These are phyloP conservation scores for Meloe dianella DNA, from an alignment of 2,888 invertebrate genomes.

Conservation along the genomic window DNA sequence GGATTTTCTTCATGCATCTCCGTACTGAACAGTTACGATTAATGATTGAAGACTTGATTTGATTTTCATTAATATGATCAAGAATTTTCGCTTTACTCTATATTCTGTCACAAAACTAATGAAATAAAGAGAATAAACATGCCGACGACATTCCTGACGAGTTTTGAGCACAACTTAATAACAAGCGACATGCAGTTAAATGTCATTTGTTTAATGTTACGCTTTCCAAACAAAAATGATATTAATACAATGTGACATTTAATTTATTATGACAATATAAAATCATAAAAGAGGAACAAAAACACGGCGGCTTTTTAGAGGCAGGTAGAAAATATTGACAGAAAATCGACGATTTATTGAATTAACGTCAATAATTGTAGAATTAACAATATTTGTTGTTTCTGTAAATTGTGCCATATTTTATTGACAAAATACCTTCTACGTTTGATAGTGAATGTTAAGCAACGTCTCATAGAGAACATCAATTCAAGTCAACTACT, in stretches of 20 bases:
- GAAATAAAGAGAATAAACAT: neutral
- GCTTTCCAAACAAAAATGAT: slow-evolving; percentile 38
- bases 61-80: too few species aligned
- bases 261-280: slow-evolving; percentile 48
- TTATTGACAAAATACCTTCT: neutral
- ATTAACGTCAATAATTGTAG: neutral
- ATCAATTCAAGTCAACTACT: neutral
- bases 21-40: too few species aligned
- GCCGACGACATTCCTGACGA: slow-evolving; percentile 33
- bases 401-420: neutral
- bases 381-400: neutral
- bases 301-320: too few species aligned
- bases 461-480: neutral
- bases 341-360: neutral
- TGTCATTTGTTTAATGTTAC: slow-evolving; percentile 51
- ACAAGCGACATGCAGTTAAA: slow-evolving; percentile 47
- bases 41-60: too few species aligned
- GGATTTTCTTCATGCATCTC: too few species aligned
- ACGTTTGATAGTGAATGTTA: neutral
- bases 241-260: slow-evolving; percentile 53
- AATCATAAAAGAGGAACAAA: slow-evolving; percentile 46
- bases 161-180: slow-evolving; percentile 39
- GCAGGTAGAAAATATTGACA: slow-evolving; percentile 21
- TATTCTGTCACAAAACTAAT: too few species aligned
- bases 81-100: too few species aligned